Conservation (phyloP, 1,140 invertebrate genomes). For the Habropoda laboriosa region DNA sequence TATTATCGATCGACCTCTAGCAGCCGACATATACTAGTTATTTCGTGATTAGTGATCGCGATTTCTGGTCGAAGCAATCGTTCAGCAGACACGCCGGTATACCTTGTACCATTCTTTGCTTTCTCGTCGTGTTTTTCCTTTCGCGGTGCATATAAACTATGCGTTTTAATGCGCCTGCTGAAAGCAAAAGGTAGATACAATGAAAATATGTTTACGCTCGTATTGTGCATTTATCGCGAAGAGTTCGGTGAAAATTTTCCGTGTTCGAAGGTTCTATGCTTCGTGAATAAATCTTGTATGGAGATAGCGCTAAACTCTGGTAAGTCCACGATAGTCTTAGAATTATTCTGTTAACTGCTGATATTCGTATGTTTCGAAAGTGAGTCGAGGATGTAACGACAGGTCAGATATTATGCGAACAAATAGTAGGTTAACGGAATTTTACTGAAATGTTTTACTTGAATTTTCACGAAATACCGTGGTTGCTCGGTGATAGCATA, state of each 20-base stretch:
- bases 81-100: slow-evolving; percentile 44
- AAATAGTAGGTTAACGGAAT: no score
- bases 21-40: slow-evolving; percentile 41
- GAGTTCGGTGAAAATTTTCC: neutral
- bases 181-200: neutral
- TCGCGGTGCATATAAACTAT: neutral
- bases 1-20: slow-evolving; percentile 56
- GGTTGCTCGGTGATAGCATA: no score
- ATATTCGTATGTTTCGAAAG: no score
- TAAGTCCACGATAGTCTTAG: no score
- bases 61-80: slow-evolving; percentile 46
- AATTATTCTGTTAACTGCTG: no score
- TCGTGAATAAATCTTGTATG: no score
- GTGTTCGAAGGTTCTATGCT: neutral
- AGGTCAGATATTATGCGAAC: no score
- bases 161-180: neutral
- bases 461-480: no score
- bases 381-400: no score
- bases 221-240: neutral
- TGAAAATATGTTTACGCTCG: neutral
- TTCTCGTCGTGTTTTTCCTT: slow-evolving; percentile 29
- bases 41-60: slow-evolving; percentile 58
- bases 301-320: no score
- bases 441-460: no score
- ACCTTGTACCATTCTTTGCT: slow-evolving; percentile 51